phyloP scores from a whole-genome alignment of 1,140 invertebrate genomes.

The Zaprionus ornatus region DNA sequence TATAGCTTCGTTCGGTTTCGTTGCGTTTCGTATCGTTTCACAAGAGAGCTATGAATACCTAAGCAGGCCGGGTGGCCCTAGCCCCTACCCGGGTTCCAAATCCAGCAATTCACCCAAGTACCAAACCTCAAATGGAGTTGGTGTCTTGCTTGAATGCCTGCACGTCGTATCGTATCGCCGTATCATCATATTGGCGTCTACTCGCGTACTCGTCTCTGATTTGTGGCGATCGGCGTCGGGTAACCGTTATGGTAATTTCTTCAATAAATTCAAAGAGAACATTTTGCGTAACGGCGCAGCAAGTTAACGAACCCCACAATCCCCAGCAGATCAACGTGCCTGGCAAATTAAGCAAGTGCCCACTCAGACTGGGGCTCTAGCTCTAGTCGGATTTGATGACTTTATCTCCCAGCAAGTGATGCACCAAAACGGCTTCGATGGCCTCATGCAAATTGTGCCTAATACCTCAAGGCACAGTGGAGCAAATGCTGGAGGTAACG shows the following conservation, averaged over 20 bases:
- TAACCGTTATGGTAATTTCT: constrained; percentile 81
- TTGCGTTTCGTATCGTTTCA: constrained; percentile 45
- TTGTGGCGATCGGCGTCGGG: constrained; percentile 21
- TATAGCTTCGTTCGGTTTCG: constrained; percentile 21
- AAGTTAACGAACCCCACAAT: constrained; percentile 63
- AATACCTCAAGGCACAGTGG: constrained; percentile 42
- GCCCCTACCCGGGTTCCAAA: constrained; percentile 3
- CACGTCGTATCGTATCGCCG: constrained; percentile 47
- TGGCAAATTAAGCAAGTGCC: constrained; percentile 60
- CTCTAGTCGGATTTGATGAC: constrained; percentile 48
- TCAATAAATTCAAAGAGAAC: constrained; percentile 75
- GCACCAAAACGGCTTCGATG: constrained; percentile 13
- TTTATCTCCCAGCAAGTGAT: constrained; percentile 37
- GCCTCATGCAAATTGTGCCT: constrained; percentile 54
- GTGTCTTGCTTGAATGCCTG: constrained; percentile 65
- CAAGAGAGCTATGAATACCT: constrained; percentile 51
- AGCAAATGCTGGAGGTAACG: neutral
- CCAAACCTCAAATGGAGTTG: constrained; percentile 34
- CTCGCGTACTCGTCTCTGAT: constrained; percentile 10
- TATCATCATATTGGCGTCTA: constrained; percentile 19
- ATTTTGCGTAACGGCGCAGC: constrained; percentile 67
- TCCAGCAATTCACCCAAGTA: constrained; percentile 5
- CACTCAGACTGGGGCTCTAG: neutral
- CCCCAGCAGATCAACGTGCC: constrained; percentile 51
- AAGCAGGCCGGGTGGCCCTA: constrained; percentile 43